Conservation (phyloP, 2,888 invertebrate species). For the Eudemis profundana region DNA sequence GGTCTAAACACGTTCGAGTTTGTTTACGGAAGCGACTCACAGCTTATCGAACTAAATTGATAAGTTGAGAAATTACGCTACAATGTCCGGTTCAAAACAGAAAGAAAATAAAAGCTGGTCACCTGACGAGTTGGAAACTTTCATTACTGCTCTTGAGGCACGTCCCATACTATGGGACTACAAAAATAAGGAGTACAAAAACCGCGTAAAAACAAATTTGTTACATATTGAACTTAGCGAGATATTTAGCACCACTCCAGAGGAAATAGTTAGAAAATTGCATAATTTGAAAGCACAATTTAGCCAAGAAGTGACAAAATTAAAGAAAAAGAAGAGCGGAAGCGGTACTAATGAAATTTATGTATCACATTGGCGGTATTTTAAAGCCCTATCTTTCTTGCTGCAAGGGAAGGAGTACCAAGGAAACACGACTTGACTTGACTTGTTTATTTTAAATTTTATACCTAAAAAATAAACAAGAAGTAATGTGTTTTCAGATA, state of each 20-base stretch:
- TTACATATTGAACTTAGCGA: conserved; percentile 30
- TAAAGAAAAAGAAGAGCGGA: conserved; percentile 32
- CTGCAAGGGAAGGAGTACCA: conserved; percentile 31
- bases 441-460: conserved; percentile 19
- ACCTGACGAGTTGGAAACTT: conserved; percentile 27
- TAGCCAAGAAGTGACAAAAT: conserved; percentile 34
- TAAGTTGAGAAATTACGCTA: conserved; percentile 25
- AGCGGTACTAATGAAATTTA: conserved; percentile 32
- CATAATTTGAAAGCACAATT: conserved; percentile 40
- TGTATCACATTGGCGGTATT: conserved; percentile 30
- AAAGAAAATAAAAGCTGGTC: conserved; percentile 33
- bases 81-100: conserved; percentile 19
- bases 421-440: conserved; percentile 27
- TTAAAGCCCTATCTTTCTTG: conserved; percentile 33
- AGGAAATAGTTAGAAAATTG: conserved; percentile 36
- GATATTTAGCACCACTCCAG: conserved; percentile 31
- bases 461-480: conserved; percentile 11
- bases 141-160: conserved; percentile 31
- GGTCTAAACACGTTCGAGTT: conserved; percentile 34
- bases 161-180: conserved; percentile 34
- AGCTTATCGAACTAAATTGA: conserved; percentile 35
- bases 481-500: conserved; percentile 15
- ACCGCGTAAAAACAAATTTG: conserved; percentile 33
- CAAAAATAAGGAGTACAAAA: conserved; percentile 24
- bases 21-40: conserved; percentile 37